Evolutionary conservation across 1,140 invertebrate species (phyloP).

Genomic region (Bombyx mori): ASM3026992v2 NC_085116.1:4563501-4564000

Average conservation of each 20-base stretch:
- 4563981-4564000: too few relatives aligned
- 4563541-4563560: too few relatives aligned
- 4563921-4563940: not conserved
- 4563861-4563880: conserved; percentile 11
- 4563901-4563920: not conserved
- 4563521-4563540: too few relatives aligned
- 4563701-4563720: conserved; percentile 57
- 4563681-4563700: conserved; percentile 41
- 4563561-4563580: too few relatives aligned
- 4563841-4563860: conserved; percentile 16
- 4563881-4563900: not conserved
- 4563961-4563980: not conserved
- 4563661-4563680: too few relatives aligned
- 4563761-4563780: conserved; percentile 39
- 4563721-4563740: conserved; percentile 28
- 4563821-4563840: conserved; percentile 43
- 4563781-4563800: conserved; percentile 23
- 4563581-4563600: too few relatives aligned
- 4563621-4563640: too few relatives aligned
- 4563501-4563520: too few relatives aligned
- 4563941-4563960: not conserved
- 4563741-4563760: conserved; percentile 34
- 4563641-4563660: too few relatives aligned
- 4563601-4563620: too few relatives aligned
- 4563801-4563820: conserved; percentile 37